Conservation (phyloP, 2,888 invertebrate species). For the Xestia c-nigrum region DNA sequence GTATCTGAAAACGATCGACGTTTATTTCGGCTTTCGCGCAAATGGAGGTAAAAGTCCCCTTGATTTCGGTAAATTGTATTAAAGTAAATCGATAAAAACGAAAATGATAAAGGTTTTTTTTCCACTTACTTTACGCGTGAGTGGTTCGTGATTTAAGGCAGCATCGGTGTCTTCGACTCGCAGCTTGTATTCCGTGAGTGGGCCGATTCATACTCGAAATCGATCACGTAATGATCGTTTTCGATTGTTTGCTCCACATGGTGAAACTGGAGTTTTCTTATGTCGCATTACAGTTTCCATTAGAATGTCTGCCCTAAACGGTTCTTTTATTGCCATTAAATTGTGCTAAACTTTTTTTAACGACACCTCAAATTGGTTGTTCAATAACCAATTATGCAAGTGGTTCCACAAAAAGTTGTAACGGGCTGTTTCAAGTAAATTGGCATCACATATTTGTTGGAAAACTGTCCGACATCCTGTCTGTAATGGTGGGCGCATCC, state of each 20-base stretch:
- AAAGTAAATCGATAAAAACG: conserved; percentile 81
- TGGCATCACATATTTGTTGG: conserved; percentile 67
- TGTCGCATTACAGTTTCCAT: conserved; percentile 54
- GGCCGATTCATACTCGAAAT: conserved; percentile 64
- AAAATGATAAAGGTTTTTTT: conserved; percentile 76
- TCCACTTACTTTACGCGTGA: conserved; percentile 85
- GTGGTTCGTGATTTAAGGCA: conserved; percentile 84
- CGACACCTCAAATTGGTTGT: conserved; percentile 45
- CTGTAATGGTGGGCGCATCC: conserved; percentile 78
- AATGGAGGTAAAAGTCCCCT: conserved; percentile 82
- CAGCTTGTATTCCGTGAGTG: conserved; percentile 69
- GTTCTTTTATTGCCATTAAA: conserved; percentile 48
- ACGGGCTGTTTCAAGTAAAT: conserved; percentile 59
- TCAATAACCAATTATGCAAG: conserved; percentile 63
- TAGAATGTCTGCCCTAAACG: conserved; percentile 59
- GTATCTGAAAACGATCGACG: conserved; percentile 65
- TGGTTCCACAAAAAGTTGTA: conserved; percentile 54
- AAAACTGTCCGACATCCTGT: conserved; percentile 72
- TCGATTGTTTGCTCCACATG: conserved; percentile 70
- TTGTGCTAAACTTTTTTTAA: conserved; percentile 49
- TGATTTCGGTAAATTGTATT: conserved; percentile 83
- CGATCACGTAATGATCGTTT: conserved; percentile 70
- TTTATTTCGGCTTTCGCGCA: conserved; percentile 76
- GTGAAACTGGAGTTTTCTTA: conserved; percentile 61
- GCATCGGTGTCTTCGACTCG: conserved; percentile 72